Percentiles rank a stretch among this genome's conserved stretches.
Evolutionary conservation across 2,113 vertebrate genomes (phyloP).

Genomic region (Phainopepla nitens): DNA sequence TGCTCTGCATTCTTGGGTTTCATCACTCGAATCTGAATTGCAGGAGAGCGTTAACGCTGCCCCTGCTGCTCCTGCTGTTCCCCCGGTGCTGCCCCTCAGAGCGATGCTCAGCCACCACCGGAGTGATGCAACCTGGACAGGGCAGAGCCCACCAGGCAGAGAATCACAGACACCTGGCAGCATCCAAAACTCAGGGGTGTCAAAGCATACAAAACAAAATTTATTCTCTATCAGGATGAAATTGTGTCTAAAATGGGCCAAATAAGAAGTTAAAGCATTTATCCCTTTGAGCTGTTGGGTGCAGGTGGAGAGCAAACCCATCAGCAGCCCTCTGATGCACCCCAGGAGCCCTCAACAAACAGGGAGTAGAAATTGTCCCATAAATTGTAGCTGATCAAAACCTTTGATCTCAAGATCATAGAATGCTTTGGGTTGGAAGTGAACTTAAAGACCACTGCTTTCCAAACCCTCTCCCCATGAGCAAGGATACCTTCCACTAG

Average conservation of each 20-base stretch:
- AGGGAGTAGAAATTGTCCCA: neutral
- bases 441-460: neutral
- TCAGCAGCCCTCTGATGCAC: neutral
- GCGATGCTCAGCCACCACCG: neutral
- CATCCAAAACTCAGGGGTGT: neutral
- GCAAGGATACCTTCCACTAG: neutral
- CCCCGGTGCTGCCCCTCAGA: neutral
- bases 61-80: neutral
- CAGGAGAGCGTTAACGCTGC: neutral
- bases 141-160: neutral
- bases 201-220: neutral
- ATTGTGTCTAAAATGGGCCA: neutral
- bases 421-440: neutral
- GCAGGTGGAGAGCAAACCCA: neutral
- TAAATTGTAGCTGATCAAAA: neutral
- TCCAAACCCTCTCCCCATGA: neutral
- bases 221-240: neutral
- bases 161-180: neutral
- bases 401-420: neutral
- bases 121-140: neutral
- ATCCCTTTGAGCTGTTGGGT: fast-evolving
- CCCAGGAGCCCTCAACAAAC: fast-evolving
- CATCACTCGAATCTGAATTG: conserved; percentile 49
- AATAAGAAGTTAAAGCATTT: neutral
- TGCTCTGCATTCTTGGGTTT: conserved; percentile 60